phyloP scores from a whole-genome alignment of 2,797 vertebrate species.

The Tamandua tetradactyla region DNA sequence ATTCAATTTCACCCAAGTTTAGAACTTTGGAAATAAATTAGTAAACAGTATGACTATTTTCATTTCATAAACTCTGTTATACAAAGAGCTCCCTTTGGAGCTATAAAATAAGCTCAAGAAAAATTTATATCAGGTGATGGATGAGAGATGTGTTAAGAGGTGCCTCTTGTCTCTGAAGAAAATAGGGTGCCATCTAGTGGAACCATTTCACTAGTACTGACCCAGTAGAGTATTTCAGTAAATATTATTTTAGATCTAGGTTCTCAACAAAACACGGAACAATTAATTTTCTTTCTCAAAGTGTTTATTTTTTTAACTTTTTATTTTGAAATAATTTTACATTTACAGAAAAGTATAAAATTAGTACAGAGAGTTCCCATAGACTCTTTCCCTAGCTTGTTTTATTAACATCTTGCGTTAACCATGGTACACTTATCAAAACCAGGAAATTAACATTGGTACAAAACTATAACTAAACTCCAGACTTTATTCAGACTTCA shows the following conservation, averaged over 20 bases:
- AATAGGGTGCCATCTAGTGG: conserved; percentile 75
- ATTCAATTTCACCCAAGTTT: neutral
- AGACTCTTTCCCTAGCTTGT: neutral
- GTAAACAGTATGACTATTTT: neutral
- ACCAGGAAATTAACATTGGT: conserved; percentile 32
- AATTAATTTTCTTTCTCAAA: neutral
- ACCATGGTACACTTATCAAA: neutral
- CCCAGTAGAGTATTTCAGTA: neutral
- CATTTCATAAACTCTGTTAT: conserved; percentile 6
- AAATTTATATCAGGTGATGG: neutral
- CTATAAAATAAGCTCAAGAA: conserved; percentile 17
- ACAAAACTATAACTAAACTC: neutral
- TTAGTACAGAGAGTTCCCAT: neutral
- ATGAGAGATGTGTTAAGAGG: neutral
- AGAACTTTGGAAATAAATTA: conserved; percentile 37
- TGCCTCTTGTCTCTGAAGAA: conserved; percentile 19
- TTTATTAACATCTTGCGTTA: neutral
- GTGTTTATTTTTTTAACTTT: neutral
- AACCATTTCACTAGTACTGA: neutral
- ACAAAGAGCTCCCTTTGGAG: neutral
- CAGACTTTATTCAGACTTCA: conserved; percentile 1
- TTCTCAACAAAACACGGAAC: neutral
- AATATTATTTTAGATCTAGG: neutral
- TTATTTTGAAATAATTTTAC: conserved; percentile 42
- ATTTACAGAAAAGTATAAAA: conserved; percentile 35